Evolutionary conservation across 1,140 invertebrate species (phyloP).

Genomic region (Cherax quadricarinatus): DNA sequence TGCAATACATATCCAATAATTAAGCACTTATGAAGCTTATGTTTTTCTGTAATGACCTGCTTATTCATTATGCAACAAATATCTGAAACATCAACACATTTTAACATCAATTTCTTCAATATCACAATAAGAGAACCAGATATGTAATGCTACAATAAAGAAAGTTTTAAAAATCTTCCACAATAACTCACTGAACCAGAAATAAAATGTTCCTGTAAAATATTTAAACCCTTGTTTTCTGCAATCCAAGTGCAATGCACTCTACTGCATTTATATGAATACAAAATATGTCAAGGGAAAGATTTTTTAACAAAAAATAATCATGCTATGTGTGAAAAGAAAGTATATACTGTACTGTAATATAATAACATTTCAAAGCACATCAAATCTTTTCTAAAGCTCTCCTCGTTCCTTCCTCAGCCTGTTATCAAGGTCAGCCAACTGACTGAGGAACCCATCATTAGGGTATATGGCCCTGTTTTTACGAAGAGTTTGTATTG

Average conservation of each 20-base stretch:
- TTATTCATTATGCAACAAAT: not conserved
- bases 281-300: too few species aligned
- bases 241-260: too few species aligned
- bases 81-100: not conserved
- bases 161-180: not conserved
- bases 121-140: not conserved
- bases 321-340: too few species aligned
- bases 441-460: constrained; percentile 86
- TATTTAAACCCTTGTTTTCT: too few species aligned
- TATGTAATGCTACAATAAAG: not conserved
- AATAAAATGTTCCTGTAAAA: too few species aligned
- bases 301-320: too few species aligned
- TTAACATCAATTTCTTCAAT: not conserved
- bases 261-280: too few species aligned
- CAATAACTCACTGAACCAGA: too few species aligned
- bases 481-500: constrained; percentile 82
- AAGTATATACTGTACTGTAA: not conserved
- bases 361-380: not conserved
- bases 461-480: constrained; percentile 83
- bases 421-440: constrained; percentile 83
- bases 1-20: too few species aligned
- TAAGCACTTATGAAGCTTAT: too few species aligned
- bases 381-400: constrained; percentile 8
- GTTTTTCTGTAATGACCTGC: too few species aligned
- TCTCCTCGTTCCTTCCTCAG: constrained; percentile 64